Base-by-base conservation (phyloP, 2,113 vertebrate genomes). In the Ammospiza caudacuta region DNA sequence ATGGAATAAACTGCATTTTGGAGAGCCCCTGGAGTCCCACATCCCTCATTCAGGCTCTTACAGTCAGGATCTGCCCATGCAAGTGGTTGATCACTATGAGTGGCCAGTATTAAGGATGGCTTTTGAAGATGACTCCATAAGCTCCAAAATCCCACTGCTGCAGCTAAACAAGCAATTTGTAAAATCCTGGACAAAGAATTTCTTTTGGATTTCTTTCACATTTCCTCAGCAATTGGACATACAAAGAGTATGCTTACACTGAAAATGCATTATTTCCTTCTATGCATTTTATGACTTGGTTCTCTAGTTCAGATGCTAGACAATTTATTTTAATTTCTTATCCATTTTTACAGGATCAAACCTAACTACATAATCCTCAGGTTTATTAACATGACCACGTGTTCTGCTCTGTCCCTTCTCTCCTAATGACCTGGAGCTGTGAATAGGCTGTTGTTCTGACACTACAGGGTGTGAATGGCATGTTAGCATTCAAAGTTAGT, bases 371-470 rank as follows among this genome's bases (percentile, higher is more conserved):
- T 33, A 61, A 55, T 64, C 20, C 74, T 62, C 57, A 89, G 46
- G 31, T 89, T 94, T 89, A 82, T 72, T 69, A 87, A 81, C 20
- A 1, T 75, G 37, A 68, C 57, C 83, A 49, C 8, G 39, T 7
- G 23, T 81, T 90, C 68, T 72, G 22, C 58, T 68, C 28, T 76
- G 79, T 64, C 68, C 31, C 52, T 90, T 58, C 49, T 57, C 44
- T 88, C 28, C 61, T 88, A 86, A 93, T 54, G 88, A 80, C 66
- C 76, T 58, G 46, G 54, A 54, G 49, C 80, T 73, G 83, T 90
- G 69, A 95, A 93, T 80, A 87, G 86, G 44, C 72, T 94, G 76
- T 80, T 96, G 83, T 92, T 95, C 80, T 67, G 49, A 59, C 49
- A 76, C 62, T 66, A 15, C 12, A 47, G 87, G 67, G 23, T 76